Evolutionary conservation across 2,113 vertebrate species (phyloP).

Genomic region (Chaetodon auriga): DNA sequence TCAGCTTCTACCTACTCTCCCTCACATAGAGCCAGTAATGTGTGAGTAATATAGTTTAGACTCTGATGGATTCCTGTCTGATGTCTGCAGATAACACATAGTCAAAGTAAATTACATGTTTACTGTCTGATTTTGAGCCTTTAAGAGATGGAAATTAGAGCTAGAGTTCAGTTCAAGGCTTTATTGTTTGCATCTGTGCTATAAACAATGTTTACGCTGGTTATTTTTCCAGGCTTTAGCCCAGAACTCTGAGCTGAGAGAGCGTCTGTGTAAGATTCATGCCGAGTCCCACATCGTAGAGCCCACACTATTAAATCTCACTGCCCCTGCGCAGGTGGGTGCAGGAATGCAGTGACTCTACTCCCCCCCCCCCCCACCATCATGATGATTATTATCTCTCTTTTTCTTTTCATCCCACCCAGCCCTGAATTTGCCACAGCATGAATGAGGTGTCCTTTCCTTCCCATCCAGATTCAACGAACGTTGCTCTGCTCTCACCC

Average conservation of each 20-base stretch:
- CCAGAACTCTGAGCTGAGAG: slow-evolving; percentile 97
- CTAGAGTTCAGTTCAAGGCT: not conserved
- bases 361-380: slow-evolving; percentile 15
- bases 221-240: slow-evolving; percentile 94
- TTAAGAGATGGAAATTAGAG: not conserved
- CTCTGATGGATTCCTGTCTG: not conserved
- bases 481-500: slow-evolving; percentile 27
- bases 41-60: slow-evolving; percentile 17
- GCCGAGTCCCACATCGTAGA: slow-evolving; percentile 93
- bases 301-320: slow-evolving; percentile 88
- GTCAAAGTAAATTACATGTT: not conserved
- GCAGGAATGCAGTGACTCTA: slow-evolving; percentile 72
- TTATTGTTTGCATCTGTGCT: slow-evolving; percentile 30
- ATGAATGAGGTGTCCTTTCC: slow-evolving; percentile 55
- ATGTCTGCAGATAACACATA: slow-evolving; percentile 20
- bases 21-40: slow-evolving; percentile 20
- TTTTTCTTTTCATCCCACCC: slow-evolving; percentile 62
- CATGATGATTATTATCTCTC: slow-evolving; percentile 48
- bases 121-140: not conserved
- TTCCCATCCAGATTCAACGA: slow-evolving; percentile 28
- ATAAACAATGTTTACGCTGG: slow-evolving; percentile 68
- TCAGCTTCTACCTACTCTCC: slow-evolving; percentile 26
- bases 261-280: slow-evolving; percentile 97
- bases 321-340: slow-evolving; percentile 95
- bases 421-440: slow-evolving; percentile 48